These are phyloP conservation scores for Tethea ocularis DNA, from an alignment of 2,888 invertebrate species.

Conservation along the genomic window DNA sequence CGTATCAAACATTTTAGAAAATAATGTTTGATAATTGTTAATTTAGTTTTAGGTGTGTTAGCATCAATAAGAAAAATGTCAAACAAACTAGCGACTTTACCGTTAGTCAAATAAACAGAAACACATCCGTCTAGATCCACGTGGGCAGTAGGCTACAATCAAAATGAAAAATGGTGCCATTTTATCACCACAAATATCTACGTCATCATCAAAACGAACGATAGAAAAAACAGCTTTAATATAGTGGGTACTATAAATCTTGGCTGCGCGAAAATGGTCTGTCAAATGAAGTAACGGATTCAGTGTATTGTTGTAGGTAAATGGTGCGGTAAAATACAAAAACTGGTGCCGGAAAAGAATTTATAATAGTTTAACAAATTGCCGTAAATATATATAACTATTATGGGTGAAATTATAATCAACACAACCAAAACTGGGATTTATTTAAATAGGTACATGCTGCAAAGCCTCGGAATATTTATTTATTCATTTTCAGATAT, in stretches of 20 bases:
- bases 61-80: conserved; percentile 5
- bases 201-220: conserved; percentile 32
- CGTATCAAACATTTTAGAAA: no score
- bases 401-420: background rate
- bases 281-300: conserved; percentile 37
- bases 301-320: conserved; percentile 26
- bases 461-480: conserved; percentile 25
- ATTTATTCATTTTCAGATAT: conserved; percentile 22
- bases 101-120: conserved; percentile 7
- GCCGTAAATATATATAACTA: background rate
- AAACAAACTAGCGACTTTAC: background rate
- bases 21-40: no score
- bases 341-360: background rate
- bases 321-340: conserved; percentile 11
- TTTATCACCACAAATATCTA: conserved; percentile 33
- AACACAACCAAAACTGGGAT: conserved; percentile 33
- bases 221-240: conserved; percentile 29
- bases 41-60: background rate
- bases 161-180: conserved; percentile 35
- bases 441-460: conserved; percentile 37
- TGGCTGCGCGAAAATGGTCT: conserved; percentile 48
- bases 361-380: background rate
- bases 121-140: background rate
- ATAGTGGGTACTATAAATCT: conserved; percentile 49
- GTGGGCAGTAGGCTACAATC: conserved; percentile 11